Percentiles rank a stretch among this genome's conserved stretches.
Evolutionary conservation across 23 tunicate species (phyloP).

Genomic region (Clavelina lepadiformis): DNA sequence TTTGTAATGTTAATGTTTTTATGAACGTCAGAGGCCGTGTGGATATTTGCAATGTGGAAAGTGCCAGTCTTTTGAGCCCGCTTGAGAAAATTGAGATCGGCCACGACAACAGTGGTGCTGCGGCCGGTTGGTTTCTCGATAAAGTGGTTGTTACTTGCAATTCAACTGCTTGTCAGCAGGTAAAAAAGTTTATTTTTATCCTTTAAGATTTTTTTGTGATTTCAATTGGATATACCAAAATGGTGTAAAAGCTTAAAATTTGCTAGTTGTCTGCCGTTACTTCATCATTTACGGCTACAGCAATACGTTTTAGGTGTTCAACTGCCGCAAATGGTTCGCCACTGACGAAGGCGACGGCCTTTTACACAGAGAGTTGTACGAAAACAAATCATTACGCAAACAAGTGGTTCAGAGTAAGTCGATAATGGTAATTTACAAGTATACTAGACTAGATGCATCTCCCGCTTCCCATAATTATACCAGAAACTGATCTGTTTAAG

Average conservation of each 20-base stretch:
- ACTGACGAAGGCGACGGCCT: constrained; percentile 93
- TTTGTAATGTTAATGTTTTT: neutral
- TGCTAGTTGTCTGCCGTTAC: neutral
- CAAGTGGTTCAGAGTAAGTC: constrained; percentile 69
- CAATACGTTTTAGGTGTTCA: too few species aligned
- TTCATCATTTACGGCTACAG: neutral
- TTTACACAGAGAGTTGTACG: constrained; percentile 66
- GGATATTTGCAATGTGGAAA: constrained; percentile 69
- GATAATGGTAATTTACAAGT: too few species aligned
- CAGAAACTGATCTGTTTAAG: too few species aligned
- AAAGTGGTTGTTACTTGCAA: constrained; percentile 79
- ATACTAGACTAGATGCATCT: too few species aligned
- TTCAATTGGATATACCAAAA: too few species aligned
- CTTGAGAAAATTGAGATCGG: constrained; percentile 90
- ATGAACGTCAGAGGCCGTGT: constrained; percentile 57
- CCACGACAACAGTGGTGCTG: constrained; percentile 91
- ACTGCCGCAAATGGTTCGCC: constrained; percentile 91
- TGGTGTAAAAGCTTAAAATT: too few species aligned
- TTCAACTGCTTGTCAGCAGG: constrained; percentile 80
- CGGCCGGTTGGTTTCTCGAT: constrained; percentile 92
- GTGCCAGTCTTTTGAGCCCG: constrained; percentile 75
- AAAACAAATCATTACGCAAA: constrained; percentile 70
- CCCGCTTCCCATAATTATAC: too few species aligned
- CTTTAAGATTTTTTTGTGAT: too few species aligned
- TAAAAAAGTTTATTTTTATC: constrained; percentile 4